These are phyloP conservation scores for Porites lobata DNA, from an alignment of 92 coral and sea anemone genomes.

Conservation along the genomic window DNA sequence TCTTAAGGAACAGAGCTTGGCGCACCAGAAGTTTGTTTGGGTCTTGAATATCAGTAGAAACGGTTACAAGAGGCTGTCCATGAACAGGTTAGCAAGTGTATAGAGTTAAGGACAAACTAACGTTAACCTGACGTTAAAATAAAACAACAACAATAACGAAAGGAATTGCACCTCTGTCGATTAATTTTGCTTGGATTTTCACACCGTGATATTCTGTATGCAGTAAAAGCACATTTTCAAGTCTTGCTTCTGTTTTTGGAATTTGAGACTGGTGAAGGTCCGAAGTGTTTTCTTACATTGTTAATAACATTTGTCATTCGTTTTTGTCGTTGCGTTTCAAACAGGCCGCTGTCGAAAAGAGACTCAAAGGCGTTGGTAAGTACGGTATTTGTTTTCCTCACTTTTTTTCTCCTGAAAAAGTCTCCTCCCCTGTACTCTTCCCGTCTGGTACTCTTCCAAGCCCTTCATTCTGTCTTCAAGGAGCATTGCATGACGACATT, in stretches of 20 bases:
- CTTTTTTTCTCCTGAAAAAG: neutral
- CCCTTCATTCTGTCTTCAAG: too few species aligned
- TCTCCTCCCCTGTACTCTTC: neutral
- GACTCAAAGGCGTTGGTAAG: conserved; percentile 49
- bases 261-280: too few species aligned
- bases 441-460: too few species aligned
- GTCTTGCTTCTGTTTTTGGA: neutral
- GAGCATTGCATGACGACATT: too few species aligned
- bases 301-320: too few species aligned
- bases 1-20: conserved; percentile 75
- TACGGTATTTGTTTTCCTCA: neutral
- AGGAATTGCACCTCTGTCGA: too few species aligned
- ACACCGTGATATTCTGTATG: too few species aligned
- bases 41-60: conserved; percentile 81
- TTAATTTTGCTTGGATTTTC: too few species aligned
- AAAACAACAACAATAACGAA: too few species aligned
- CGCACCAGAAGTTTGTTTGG: conserved; percentile 86
- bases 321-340: neutral
- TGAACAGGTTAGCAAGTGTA: conserved; percentile 62
- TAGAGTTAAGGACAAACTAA: neutral
- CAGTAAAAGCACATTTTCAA: neutral
- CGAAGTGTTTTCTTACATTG: too few species aligned
- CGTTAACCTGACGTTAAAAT: neutral
- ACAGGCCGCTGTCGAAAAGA: conserved; percentile 42
- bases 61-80: conserved; percentile 84